These are phyloP conservation scores for Gallinago paraguaiae DNA, from an alignment of 2,113 vertebrate genomes.

Conservation along the genomic window DNA sequence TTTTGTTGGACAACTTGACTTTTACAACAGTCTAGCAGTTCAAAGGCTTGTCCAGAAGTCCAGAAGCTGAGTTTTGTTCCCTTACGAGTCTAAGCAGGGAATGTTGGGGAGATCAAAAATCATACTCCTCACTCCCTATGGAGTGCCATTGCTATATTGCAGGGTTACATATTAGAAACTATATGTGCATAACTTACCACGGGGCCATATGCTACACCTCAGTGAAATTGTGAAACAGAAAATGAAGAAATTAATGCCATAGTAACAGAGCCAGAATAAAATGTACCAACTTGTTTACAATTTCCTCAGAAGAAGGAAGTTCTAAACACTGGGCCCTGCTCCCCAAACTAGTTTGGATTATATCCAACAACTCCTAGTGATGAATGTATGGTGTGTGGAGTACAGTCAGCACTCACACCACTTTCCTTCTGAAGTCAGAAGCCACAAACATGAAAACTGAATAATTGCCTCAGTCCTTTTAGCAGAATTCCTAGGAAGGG, in stretches of 20 bases:
- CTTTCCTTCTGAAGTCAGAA: not conserved
- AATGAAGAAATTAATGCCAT: not conserved
- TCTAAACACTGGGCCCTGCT: not conserved
- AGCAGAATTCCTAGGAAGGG: not conserved
- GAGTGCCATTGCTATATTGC: not conserved
- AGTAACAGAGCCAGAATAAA: not conserved
- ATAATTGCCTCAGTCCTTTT: not conserved
- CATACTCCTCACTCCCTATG: not conserved
- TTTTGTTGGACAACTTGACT: not conserved
- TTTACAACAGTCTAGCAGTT: not conserved
- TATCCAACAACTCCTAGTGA: not conserved
- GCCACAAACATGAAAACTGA: not conserved
- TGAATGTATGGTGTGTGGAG: not conserved
- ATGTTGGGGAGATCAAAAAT: not conserved
- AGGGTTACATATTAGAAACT: not conserved
- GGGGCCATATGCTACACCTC: not conserved
- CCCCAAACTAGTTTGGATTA: not conserved
- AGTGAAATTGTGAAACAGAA: not conserved
- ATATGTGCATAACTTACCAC: not conserved
- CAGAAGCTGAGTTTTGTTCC: not conserved
- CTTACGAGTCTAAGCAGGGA: not conserved
- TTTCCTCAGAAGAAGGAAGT: not conserved
- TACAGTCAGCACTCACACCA: not conserved
- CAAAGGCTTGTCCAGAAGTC: not conserved
- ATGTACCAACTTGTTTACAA: not conserved